Percentiles rank a stretch among this genome's conserved stretches.
Conservation (phyloP, 1,140 invertebrate genomes). For the Condylostylus longicornis region DNA sequence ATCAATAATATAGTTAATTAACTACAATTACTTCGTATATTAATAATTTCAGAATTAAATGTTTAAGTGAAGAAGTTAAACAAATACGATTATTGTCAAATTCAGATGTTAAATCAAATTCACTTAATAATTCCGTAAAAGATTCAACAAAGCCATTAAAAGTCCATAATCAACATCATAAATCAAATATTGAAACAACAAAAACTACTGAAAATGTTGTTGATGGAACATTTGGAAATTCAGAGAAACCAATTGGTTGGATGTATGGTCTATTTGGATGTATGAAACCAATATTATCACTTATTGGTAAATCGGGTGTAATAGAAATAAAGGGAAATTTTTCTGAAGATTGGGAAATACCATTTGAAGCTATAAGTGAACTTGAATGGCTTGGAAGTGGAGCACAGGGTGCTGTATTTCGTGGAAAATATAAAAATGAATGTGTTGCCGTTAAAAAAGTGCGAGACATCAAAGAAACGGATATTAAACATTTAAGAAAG, state of each 20-base stretch:
- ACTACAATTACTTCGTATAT: no score
- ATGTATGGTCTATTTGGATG: slow-evolving; percentile 74
- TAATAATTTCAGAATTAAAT: no score
- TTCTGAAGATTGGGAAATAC: slow-evolving; percentile 83
- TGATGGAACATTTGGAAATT: slow-evolving; percentile 26
- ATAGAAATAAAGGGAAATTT: slow-evolving; percentile 26
- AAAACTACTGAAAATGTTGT: no score
- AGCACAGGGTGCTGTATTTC: slow-evolving; percentile 91
- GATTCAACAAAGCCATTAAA: no score
- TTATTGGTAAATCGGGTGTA: slow-evolving; percentile 58
- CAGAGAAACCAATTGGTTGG: slow-evolving; percentile 48
- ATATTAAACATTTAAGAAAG: slow-evolving; percentile 85
- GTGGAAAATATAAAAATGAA: slow-evolving; percentile 67
- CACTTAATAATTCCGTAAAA: no score
- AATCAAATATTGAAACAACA: no score
- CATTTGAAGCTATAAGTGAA: slow-evolving; percentile 83
- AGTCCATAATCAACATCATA: no score
- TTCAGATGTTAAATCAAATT: no score
- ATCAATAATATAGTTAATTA: no score
- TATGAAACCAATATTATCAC: slow-evolving; percentile 67
- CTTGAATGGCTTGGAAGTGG: slow-evolving; percentile 88
- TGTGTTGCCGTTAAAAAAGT: slow-evolving; percentile 95
- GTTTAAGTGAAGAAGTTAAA: no score
- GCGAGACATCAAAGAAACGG: slow-evolving; percentile 80
- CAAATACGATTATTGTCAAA: no score